phyloP scores from a whole-genome alignment of 1,140 invertebrate genomes.

The Hyposmocoma kahamanoa region DNA sequence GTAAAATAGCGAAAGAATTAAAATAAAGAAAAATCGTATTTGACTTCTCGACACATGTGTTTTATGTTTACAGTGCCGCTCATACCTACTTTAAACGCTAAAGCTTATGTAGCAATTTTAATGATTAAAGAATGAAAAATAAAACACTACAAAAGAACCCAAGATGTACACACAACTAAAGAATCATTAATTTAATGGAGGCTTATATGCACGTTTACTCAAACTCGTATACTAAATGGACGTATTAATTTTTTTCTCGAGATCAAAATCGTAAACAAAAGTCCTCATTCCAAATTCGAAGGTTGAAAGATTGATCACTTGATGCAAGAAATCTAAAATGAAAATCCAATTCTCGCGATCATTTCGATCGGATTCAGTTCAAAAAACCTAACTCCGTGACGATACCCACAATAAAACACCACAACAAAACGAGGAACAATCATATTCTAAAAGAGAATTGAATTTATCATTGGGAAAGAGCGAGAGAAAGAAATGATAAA shows the following conservation, averaged over 20 bases:
- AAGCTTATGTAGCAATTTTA: too few species aligned
- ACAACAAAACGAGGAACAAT: slow-evolving; percentile 70
- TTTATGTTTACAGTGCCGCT: slow-evolving; percentile 12
- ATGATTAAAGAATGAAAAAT: too few species aligned
- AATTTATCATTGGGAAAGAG: slow-evolving; percentile 70
- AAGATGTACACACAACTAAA: too few species aligned
- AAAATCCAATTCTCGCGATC: slow-evolving; percentile 70
- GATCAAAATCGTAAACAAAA: slow-evolving; percentile 20
- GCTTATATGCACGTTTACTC: too few species aligned
- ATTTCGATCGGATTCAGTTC: slow-evolving; percentile 66
- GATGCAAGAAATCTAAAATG: slow-evolving; percentile 57
- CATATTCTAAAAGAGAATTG: slow-evolving; percentile 71
- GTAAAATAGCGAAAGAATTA: slow-evolving; percentile 58
- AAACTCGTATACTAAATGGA: too few species aligned
- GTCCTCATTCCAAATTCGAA: slow-evolving; percentile 18
- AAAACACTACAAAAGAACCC: too few species aligned
- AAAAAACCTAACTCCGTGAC: slow-evolving; percentile 67
- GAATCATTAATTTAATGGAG: too few species aligned
- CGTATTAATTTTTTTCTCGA: slow-evolving; percentile 13
- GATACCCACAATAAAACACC: slow-evolving; percentile 64
- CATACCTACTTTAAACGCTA: slow-evolving; percentile 9
- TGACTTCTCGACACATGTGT: slow-evolving; percentile 20
- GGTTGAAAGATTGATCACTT: slow-evolving; percentile 52
- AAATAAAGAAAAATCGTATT: slow-evolving; percentile 53
- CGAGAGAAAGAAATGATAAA: slow-evolving; percentile 69